Conservation (phyloP, 2,797 vertebrate genomes). For the Silurus aristotelis region DNA sequence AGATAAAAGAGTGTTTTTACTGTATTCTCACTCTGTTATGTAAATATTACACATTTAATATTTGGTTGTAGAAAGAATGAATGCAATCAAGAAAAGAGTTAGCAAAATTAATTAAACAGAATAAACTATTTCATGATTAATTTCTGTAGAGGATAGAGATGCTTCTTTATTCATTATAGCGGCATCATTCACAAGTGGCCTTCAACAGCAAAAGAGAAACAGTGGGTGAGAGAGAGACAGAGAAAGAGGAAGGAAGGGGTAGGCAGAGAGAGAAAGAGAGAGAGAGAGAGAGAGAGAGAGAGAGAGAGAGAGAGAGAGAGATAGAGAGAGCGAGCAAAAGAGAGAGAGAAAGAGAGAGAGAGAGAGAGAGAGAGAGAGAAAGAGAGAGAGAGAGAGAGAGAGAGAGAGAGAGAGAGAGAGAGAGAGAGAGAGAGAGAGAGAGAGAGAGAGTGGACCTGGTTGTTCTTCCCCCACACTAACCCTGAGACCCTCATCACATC, state of each 20-base stretch:
- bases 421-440: neutral
- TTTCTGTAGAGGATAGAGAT: neutral
- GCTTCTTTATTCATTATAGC: constrained; percentile 4
- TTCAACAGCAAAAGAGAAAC: neutral
- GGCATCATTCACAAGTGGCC: neutral
- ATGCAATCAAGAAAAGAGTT: neutral
- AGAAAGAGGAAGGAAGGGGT: neutral
- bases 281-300: neutral
- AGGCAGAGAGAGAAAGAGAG: neutral
- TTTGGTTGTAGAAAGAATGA: neutral
- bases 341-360: neutral
- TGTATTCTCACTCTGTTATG: constrained; percentile 23
- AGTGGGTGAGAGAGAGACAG: neutral
- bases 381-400: neutral
- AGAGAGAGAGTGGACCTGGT: constrained; percentile 51
- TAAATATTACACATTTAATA: constrained; percentile 53
- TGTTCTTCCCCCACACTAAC: constrained; percentile 57
- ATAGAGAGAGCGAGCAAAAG: no score
- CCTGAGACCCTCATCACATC: constrained; percentile 25
- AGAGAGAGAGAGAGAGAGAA: constrained; percentile 31
- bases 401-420: neutral
- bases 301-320: neutral
- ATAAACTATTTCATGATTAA: neutral
- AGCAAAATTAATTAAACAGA: neutral
- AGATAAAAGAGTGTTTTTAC: constrained; percentile 35